Evolutionary conservation across 2,888 invertebrate species (phyloP), one percentile per base, ranked within the genome.

Genomic region (Conus canariensis): DNA sequence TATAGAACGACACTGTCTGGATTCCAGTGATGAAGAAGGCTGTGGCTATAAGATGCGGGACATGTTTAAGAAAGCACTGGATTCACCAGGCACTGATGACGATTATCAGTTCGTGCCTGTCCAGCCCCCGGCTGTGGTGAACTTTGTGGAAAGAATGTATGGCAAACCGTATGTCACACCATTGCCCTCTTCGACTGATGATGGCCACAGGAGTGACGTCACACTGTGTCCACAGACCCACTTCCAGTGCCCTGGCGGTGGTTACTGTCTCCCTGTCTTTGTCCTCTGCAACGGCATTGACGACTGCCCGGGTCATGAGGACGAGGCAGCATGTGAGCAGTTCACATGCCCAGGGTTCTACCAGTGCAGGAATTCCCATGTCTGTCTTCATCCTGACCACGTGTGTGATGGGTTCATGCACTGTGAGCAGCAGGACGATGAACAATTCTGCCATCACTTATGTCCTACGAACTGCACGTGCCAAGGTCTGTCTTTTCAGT

Each of bases 211-310:
- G 12, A 64, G 60, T 64, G 60, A 10, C 74, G 9, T n/a, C 74
- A 22, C 74, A 19, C 7, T 22, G 9, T 74, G 74, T 74, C 74
- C 74, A 2, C 22, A 74, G 22, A 74, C 22, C n/a, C 74, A 74
- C 74, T 22, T 74, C 74, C 74, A 74, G n/a, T 74, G 74, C n/a
- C 22, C 74, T 74, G 22, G 22, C 10, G n/a, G n/a, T 10, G 74
- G 74, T n/a, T 74, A 74, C 74, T 74, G 74, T n/a, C 74, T 74
- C 74, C 74, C 74, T 25, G 74, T 74, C 22, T 74, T 74, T n/a
- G 74, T 74, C n/a, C 22, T 74, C 74, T 74, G 74, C 74, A 74
- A 74, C 74, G 74, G 74, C 8, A 74, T 74, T 9, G n/a, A 22
- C 1, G 74, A 74, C 74, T 74, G 74, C 10, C 74, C 25, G 0